phyloP scores from a whole-genome alignment of 2,113 vertebrate species.

The Piaya cayana region DNA sequence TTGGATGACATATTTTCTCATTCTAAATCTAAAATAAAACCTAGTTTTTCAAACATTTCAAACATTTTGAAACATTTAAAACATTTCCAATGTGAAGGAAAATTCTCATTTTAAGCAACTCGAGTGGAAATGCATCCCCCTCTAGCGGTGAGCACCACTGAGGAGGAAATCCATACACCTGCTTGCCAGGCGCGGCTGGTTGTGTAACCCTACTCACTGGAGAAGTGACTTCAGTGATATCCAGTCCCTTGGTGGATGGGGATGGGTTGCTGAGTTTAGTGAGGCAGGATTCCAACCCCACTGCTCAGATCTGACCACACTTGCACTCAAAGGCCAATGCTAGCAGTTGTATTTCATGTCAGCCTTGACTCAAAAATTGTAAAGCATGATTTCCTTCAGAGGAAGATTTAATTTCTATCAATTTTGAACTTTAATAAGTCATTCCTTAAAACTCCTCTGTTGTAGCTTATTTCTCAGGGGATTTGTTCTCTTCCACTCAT shows the following conservation, averaged over 20 bases:
- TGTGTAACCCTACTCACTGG: accelerated
- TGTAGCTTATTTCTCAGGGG: not conserved
- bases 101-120: accelerated
- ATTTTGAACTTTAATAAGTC: not conserved
- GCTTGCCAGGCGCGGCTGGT: not conserved
- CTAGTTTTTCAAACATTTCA: not conserved
- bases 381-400: not conserved
- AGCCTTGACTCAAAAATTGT: not conserved
- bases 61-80: no score
- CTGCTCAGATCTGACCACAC: not conserved
- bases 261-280: not conserved
- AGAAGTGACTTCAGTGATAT: not conserved
- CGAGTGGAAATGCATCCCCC: not conserved
- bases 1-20: not conserved
- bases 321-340: accelerated
- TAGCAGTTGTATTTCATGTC: not conserved
- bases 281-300: not conserved
- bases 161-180: not conserved
- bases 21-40: not conserved
- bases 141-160: not conserved
- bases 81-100: accelerated
- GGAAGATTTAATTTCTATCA: not conserved
- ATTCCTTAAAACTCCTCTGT: not conserved
- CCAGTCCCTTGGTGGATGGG: not conserved
- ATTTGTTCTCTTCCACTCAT: not conserved